Percentiles rank a stretch among this genome's conserved stretches.
Conservation (phyloP, 2,888 invertebrate species). For the Crossocerus cetratus region DNA sequence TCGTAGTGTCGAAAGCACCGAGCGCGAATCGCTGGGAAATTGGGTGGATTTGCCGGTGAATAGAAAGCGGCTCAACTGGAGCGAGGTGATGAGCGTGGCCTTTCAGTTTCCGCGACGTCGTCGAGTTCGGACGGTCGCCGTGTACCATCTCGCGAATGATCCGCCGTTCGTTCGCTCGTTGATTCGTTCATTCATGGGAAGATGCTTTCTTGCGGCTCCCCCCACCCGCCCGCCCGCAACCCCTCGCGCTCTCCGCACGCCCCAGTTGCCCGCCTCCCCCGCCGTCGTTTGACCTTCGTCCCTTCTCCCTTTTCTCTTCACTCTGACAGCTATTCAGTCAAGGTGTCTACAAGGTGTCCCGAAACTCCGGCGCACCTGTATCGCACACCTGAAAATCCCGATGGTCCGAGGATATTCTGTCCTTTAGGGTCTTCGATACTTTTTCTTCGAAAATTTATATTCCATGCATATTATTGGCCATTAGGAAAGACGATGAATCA, state of each 20-base stretch:
- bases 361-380: constrained; percentile 10
- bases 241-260: constrained; percentile 15
- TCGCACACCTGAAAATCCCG: no score
- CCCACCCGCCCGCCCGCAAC: not conserved
- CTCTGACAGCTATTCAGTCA: constrained; percentile 49
- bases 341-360: constrained; percentile 48
- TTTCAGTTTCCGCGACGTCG: no score
- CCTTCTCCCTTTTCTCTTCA: constrained; percentile 37
- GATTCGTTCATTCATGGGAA: constrained; percentile 64
- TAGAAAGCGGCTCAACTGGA: no score
- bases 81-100: no score
- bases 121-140: not conserved
- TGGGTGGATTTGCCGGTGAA: no score
- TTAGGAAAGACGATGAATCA: no score
- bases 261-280: constrained; percentile 32
- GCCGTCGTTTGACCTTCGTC: constrained; percentile 55
- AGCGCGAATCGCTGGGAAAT: no score
- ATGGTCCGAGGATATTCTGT: no score
- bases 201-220: constrained; percentile 53
- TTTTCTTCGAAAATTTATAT: no score
- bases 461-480: no score
- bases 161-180: constrained; percentile 52
- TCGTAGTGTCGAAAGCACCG: no score
- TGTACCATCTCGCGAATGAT: constrained; percentile 21
- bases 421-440: no score